Evolutionary conservation across 2,888 invertebrate genomes (phyloP).

Genomic region (Thera obeliscata): DNA sequence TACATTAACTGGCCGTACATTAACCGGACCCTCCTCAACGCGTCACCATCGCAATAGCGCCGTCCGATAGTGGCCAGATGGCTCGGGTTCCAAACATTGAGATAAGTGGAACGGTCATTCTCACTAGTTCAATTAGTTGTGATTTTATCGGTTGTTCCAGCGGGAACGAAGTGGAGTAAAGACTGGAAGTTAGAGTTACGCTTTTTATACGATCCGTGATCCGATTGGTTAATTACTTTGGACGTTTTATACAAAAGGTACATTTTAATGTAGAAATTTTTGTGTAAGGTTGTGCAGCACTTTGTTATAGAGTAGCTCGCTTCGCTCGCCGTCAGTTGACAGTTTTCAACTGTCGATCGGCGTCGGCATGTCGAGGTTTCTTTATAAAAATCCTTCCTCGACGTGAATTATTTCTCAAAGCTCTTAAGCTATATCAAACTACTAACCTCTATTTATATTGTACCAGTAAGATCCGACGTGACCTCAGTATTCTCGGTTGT

Average conservation of each 20-base stretch:
- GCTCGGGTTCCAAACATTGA: not conserved
- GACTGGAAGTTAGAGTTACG: not conserved
- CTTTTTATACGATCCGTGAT: not conserved
- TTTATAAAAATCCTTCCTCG: not conserved
- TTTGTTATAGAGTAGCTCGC: not conserved
- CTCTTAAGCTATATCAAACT: not conserved
- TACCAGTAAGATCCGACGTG: slow-evolving; percentile 13
- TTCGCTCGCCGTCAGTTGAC: too few species aligned
- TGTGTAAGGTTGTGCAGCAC: not conserved
- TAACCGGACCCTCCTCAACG: too few species aligned
- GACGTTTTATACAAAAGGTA: not conserved
- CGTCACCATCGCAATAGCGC: not conserved
- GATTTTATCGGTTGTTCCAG: not conserved
- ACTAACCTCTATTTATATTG: not conserved
- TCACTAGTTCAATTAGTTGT: not conserved
- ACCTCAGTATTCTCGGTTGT: slow-evolving; percentile 32
- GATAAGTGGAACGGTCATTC: not conserved
- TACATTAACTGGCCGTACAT: too few species aligned
- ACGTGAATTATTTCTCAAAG: not conserved
- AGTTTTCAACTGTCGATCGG: too few species aligned
- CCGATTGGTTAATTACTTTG: not conserved
- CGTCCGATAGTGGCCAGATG: not conserved
- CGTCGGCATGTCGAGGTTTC: not conserved
- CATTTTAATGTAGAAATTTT: not conserved
- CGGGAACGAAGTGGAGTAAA: not conserved